Conservation (phyloP, 2,888 invertebrate species). For the Phalera bucephala region DNA sequence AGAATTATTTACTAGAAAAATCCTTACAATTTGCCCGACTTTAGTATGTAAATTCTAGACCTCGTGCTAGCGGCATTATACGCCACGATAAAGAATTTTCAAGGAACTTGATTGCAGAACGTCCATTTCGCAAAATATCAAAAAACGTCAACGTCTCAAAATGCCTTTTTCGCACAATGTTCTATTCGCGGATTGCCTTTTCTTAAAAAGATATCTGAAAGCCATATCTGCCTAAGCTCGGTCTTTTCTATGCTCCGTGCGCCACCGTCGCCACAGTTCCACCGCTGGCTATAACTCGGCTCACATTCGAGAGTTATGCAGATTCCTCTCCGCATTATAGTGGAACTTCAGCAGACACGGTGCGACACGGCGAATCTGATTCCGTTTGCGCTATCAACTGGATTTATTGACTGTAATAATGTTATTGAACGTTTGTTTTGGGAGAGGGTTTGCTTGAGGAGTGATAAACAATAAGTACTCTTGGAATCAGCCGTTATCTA, state of each 20-base stretch:
- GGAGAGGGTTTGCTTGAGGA: constrained; percentile 2
- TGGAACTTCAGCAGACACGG: constrained; percentile 78
- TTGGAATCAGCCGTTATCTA: no score
- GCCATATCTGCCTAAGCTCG: constrained; percentile 13
- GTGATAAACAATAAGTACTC: constrained; percentile 35
- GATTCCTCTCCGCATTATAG: constrained; percentile 74
- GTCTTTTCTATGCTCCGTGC: constrained; percentile 4
- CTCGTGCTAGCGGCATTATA: no score
- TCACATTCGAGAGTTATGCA: constrained; percentile 75
- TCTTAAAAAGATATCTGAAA: no score
- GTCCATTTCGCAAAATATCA: no score
- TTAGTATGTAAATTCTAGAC: no score
- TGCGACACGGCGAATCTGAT: constrained; percentile 79
- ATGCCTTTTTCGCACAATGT: no score
- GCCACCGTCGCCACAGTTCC: constrained; percentile 50
- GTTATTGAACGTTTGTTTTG: constrained; percentile 31
- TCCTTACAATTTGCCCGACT: no score
- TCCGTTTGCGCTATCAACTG: constrained; percentile 67
- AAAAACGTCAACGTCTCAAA: no score
- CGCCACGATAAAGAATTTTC: no score
- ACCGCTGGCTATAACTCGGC: constrained; percentile 54
- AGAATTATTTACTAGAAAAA: no score
- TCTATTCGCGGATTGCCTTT: no score
- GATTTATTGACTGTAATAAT: constrained; percentile 71
- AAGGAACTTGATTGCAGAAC: no score